Evolutionary conservation across 2,113 vertebrate genomes (phyloP), one percentile per base, ranked within the genome.

Genomic region (Gulo gulo): DNA sequence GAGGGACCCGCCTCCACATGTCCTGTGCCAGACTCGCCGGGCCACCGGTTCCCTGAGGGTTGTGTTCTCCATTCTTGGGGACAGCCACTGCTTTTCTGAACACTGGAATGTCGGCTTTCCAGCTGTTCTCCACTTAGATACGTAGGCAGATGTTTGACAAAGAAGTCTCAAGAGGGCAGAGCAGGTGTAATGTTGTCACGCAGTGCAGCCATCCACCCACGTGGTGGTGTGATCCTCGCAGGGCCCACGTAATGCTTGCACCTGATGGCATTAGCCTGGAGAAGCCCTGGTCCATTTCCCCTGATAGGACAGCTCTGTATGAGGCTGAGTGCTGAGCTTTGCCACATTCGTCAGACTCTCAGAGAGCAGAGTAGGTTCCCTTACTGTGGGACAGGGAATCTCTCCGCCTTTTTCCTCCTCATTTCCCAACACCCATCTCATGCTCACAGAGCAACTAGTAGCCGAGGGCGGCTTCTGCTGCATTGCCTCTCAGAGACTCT

Each of bases 391-490:
- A 57, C 59, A 87, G 15, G 57, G 36, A 59, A 45, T 36, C 9
- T 29, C 24, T 36, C 10, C 42, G 10, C 31, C 24, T 65, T 85
- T 69, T 39, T 29, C 23, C n/a, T 76, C 73, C 45, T 18, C 29
- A 61, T 4, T 6, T 20, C 11, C 61, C 4, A 29, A 1, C 11
- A 10, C 6, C 12, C 8, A 1, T 21, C 34, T 39, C n/a, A 29
- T 5, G 26, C 42, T 57, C n/a, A 31, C 26, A 63, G 10, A 31
- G 65, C 11, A 29, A 34, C 52, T 78, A 2, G 34, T 29, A 34
- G 14, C 61, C 6, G 1, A 31, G 18, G 20, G n/a, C 23, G 34
- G 23, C 50, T 71, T 52, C 63, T 57, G 69, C 63, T 36, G 13
- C 31, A 15, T 23, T 59, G 39, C 26, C 36, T 90, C 26, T 45